Conservation (phyloP, 2,888 invertebrate species). For the Masnerella sp. region DNA sequence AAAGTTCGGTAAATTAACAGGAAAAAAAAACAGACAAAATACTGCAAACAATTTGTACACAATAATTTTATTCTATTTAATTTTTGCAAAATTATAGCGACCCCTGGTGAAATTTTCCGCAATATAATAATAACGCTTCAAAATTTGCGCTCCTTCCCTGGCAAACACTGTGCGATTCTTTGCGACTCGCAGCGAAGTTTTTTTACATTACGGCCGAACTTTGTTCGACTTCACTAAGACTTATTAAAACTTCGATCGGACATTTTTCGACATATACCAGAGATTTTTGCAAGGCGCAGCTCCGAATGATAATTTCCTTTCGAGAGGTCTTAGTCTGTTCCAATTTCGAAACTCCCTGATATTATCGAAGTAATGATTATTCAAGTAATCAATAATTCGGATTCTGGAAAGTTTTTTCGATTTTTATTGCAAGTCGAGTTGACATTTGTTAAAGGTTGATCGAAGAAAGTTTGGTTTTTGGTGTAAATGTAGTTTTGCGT, state of each 20-base stretch:
- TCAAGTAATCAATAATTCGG: background rate
- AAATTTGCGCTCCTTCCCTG: constrained; percentile 6
- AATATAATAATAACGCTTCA: constrained; percentile 4
- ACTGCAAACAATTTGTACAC: too few relatives aligned
- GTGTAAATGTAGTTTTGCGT: too few relatives aligned
- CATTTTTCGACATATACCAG: constrained; percentile 19
- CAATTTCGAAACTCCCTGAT: background rate
- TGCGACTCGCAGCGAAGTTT: constrained; percentile 14
- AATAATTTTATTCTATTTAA: too few relatives aligned
- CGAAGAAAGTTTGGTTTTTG: too few relatives aligned
- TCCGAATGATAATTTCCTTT: constrained; percentile 8
- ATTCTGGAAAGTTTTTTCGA: too few relatives aligned
- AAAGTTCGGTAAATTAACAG: too few relatives aligned
- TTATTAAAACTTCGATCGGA: constrained; percentile 30
- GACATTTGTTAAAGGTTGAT: too few relatives aligned
- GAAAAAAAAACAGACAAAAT: too few relatives aligned
- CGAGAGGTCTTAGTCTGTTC: background rate
- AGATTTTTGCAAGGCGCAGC: constrained; percentile 9
- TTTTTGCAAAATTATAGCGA: too few relatives aligned
- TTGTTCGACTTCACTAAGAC: constrained; percentile 26
- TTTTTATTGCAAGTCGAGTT: too few relatives aligned
- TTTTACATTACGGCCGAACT: constrained; percentile 24
- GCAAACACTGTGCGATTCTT: constrained; percentile 18
- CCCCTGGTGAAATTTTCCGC: too few relatives aligned
- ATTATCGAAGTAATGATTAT: background rate